Conservation (phyloP, 1,140 invertebrate genomes). For the honey bee (Apis mellifera) region Amel_HAv3.1 CM009945.2:3807001-3807500, state of each 20-base stretch:
- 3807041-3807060: too few relatives aligned
- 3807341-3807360: not conserved
- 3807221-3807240: constrained; percentile 1
- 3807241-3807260: not conserved
- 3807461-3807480: too few relatives aligned
- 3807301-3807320: constrained; percentile 5
- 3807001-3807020: too few relatives aligned
- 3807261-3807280: constrained; percentile 17
- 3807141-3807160: constrained; percentile 40
- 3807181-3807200: constrained; percentile 61
- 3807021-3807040: not conserved
- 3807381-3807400: not conserved
- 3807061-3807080: too few relatives aligned
- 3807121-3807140: constrained; percentile 61
- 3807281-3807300: constrained; percentile 8
- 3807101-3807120: constrained; percentile 73
- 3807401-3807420: too few relatives aligned
- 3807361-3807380: not conserved
- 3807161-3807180: constrained; percentile 59
- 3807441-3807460: too few relatives aligned
- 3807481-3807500: constrained; percentile 41
- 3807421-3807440: too few relatives aligned
- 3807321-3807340: constrained; percentile 12
- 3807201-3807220: not conserved
- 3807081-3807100: not conserved